These are phyloP conservation scores for Phalacrocorax pelagicus DNA, from an alignment of 2,113 vertebrate genomes.

Conservation along the genomic window DNA sequence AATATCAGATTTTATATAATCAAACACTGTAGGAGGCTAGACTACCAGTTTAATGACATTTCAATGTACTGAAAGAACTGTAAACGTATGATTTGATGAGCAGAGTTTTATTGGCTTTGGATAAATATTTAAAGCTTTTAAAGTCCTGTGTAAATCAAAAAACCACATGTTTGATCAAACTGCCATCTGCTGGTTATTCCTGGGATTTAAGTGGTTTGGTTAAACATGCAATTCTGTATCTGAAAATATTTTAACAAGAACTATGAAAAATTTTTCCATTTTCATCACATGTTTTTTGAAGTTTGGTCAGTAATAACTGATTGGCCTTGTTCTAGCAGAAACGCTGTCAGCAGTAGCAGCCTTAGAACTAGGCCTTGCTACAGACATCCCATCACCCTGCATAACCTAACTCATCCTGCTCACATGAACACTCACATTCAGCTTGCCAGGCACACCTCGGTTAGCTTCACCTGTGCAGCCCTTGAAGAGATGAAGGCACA, in stretches of 20 bases:
- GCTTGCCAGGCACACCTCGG: not conserved
- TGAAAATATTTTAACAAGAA: not conserved
- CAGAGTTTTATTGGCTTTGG: slow-evolving; percentile 62
- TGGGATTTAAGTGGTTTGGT: not conserved
- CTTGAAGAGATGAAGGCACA: not conserved
- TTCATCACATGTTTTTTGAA: not conserved
- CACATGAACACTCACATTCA: not conserved
- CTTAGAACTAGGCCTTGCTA: too few species aligned
- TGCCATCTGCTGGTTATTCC: slow-evolving; percentile 76
- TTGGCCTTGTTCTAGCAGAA: not conserved
- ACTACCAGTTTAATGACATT: not conserved
- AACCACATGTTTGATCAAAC: slow-evolving; percentile 67
- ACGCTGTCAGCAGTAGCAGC: not conserved
- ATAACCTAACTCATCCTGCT: not conserved
- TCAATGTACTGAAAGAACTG: slow-evolving; percentile 37
- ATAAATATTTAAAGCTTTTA: slow-evolving; percentile 69
- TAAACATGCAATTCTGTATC: not conserved
- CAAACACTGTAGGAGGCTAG: not conserved
- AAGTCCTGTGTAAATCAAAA: slow-evolving; percentile 21
- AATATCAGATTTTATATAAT: not conserved
- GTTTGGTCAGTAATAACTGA: not conserved
- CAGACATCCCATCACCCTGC: too few species aligned
- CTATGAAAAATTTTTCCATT: not conserved
- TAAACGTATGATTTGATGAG: slow-evolving; percentile 64
- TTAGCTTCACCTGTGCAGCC: not conserved